Percentiles rank a stretch among this genome's conserved stretches.
These are phyloP conservation scores for Drosophila neonasuta DNA, from an alignment of 2,888 invertebrate species.

Conservation along the genomic window DNA sequence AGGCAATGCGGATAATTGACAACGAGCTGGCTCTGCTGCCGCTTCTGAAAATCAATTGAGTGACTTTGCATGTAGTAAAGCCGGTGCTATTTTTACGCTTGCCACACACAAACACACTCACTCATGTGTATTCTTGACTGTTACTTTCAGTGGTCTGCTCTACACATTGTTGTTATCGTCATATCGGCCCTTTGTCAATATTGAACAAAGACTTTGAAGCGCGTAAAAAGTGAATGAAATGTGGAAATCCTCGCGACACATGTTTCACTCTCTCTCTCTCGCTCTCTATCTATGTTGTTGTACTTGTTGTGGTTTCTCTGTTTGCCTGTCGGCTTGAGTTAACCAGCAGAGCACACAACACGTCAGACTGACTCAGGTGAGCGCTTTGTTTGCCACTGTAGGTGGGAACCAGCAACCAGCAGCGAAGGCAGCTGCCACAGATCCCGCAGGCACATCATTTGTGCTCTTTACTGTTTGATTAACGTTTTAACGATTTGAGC, in stretches of 20 bases:
- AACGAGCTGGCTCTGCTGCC: constrained; percentile 43
- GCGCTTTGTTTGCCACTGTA: constrained; percentile 53
- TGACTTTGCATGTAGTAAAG: constrained; percentile 63
- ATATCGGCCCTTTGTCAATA: constrained; percentile 26
- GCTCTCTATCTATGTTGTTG: constrained; percentile 1
- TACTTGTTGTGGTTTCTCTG: constrained; percentile 33
- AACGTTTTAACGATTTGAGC: constrained; percentile 75
- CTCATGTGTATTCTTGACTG: background rate
- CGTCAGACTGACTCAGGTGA: constrained; percentile 56
- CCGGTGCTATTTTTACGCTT: constrained; percentile 16
- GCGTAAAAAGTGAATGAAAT: constrained; percentile 50
- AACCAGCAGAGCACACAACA: constrained; percentile 59
- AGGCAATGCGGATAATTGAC: constrained; percentile 60
- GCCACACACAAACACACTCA: constrained; percentile 1
- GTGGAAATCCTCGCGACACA: constrained; percentile 29
- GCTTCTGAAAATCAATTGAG: constrained; percentile 68
- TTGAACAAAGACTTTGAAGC: constrained; percentile 42
- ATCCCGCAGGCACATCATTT: constrained; percentile 66
- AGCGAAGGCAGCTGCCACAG: constrained; percentile 9
- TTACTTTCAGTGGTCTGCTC: constrained; percentile 6
- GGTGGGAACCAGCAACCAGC: constrained; percentile 43
- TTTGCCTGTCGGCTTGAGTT: constrained; percentile 59
- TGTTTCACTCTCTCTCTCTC: constrained; percentile 3
- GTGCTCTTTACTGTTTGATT: constrained; percentile 74
- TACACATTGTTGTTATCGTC: constrained; percentile 22